Base-by-base conservation (phyloP, 2,888 invertebrate species). In the Embidobia sp. region DNA sequence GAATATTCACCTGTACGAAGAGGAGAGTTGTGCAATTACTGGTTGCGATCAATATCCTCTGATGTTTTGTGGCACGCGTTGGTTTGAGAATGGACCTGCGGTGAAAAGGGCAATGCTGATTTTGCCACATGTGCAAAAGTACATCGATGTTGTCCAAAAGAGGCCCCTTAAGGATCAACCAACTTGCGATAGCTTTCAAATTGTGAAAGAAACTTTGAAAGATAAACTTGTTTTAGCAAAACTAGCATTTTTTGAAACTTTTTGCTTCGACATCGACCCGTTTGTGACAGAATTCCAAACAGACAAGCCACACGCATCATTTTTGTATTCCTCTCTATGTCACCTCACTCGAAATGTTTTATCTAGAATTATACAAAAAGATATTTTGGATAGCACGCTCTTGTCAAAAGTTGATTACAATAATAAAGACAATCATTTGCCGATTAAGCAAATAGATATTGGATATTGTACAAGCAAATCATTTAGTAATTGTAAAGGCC, bases 1-100 rank as follows among this genome's bases (percentile, higher is more conserved):
- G 83, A 83, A 57, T 79, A 85, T 69, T 67, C 78, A n/a, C 83
- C 85, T 44, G 78, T 83, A 22, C 69, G 83, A 55, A 40, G 81
- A 59, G 80, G 78, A 22, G 84, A 84, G 49, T 86, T 79, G 49
- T 3, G 16, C 8, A 27, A 15, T 73, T 16, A 77, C 81, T 13
- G 69, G 51, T 7, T 76, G 49, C 29, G 15, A 44, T 31, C 16
- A 57, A 44, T 80, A 83, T 53, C 85, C 83, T 1, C 29, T 82
- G 26, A 83, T 83, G 46, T 86, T 80, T 44, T 81, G 79, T 35
- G 69, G 66, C 7, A 49, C 75, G 3, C 27, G 82, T 42, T 83
- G 81, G 82, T 69, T 83, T 8, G 81, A 83, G 70, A 82, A 81
- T 63, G 72, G 26, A 6, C 35, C 40, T 26, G 77, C 75, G 8